phyloP scores from a whole-genome alignment of 2,888 invertebrate genomes.

The Papilio elwesi region DNA sequence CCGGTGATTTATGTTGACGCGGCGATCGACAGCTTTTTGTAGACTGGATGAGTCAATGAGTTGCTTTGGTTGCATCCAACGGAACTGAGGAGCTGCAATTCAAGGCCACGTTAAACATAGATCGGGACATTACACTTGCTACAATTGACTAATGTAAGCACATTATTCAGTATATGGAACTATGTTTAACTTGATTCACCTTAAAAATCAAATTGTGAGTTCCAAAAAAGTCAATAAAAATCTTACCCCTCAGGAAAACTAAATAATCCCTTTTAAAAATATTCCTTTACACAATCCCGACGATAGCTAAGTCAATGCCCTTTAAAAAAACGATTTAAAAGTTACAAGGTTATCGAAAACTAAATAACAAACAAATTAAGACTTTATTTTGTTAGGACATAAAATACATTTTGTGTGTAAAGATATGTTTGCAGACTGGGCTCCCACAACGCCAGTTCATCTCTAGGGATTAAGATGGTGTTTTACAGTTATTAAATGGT shows the following conservation, averaged over 20 bases:
- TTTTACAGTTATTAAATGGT: slow-evolving; percentile 50
- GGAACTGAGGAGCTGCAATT: background rate
- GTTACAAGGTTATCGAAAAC: background rate
- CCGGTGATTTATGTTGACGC: slow-evolving; percentile 19
- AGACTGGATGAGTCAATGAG: slow-evolving; percentile 10
- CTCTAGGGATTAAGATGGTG: slow-evolving; percentile 51
- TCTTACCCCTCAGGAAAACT: background rate
- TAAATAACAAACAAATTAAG: slow-evolving; percentile 1
- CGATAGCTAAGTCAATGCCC: slow-evolving; percentile 26
- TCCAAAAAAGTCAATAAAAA: too few species aligned
- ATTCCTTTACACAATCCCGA: slow-evolving; percentile 3
- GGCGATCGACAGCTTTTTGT: slow-evolving; percentile 6
- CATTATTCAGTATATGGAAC: background rate
- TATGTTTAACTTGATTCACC: too few species aligned
- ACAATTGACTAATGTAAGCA: background rate
- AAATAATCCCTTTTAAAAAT: background rate
- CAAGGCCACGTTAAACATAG: slow-evolving; percentile 17
- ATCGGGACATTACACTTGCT: background rate
- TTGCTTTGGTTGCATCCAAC: background rate
- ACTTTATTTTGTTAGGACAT: background rate
- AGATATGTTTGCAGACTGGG: slow-evolving; percentile 31
- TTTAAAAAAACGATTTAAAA: slow-evolving; percentile 17
- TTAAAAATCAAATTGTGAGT: too few species aligned
- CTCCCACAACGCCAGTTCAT: slow-evolving; percentile 50
- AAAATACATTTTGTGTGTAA: background rate